Base-by-base conservation (phyloP, 2,113 vertebrate species). In the Carollia perspicillata region DNA sequence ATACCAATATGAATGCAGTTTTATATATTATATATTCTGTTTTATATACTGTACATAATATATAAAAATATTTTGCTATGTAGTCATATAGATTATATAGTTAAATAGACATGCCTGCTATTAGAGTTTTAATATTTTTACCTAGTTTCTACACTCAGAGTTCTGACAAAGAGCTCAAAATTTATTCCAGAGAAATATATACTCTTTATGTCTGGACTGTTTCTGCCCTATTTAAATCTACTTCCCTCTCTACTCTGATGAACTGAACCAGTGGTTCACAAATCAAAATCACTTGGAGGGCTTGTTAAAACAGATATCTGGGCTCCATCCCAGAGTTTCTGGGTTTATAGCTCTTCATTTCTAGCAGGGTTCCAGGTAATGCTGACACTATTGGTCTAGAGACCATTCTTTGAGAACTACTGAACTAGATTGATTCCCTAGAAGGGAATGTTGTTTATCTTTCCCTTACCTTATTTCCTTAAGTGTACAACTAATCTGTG, bases 81-180 rank as follows among this genome's bases (percentile, higher is more conserved):
- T 55, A 26, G 47, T 77, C 42, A 47, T 26, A 47, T 77, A 40
- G 16, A 78, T 89, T 89, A 60, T 65, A 49, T 89, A 66, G 17
- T 93, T 86, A 47, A 49, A n/a, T 77, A 66, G 1, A 77, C 28
- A 49, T 78, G 23, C 30, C 37, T 66, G 26, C 28, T 16, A 2
- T 71, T 93, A 87, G 33, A 92, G 22, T 91, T 71, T 71, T 69
- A 60, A 60, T 55, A 90, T 86, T 95, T 87, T 93, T 84, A 63
- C 40, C 42, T 20, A n/a, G 89, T 95, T 96, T 86, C 40, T 81
- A n/a, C 28, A 23, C 5, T 74, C 4, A 49, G 3, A 37, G 86
- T 66, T 89, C 58, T 75, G 66, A 92, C 30, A 13, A 68, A 65
- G 49, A 75, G 16, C 55, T 94, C 53, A 60, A 55, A 77, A 12